Conservation (phyloP, 1,140 invertebrate genomes). For the Microplitis mediator region DNA sequence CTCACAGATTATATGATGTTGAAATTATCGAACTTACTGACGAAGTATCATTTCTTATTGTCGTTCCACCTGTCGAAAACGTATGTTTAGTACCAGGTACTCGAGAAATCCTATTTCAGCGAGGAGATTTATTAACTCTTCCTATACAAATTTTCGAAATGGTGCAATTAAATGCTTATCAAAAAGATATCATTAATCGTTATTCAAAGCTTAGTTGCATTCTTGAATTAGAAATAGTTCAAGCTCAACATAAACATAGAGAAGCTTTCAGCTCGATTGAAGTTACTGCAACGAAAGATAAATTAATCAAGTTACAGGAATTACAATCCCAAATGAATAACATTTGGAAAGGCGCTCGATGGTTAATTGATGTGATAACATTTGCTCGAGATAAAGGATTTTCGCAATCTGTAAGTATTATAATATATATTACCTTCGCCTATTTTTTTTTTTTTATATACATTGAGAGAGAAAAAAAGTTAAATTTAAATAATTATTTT, state of each 20-base stretch:
- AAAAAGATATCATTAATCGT: constrained; percentile 82
- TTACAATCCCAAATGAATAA: constrained; percentile 80
- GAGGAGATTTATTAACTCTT: constrained; percentile 80
- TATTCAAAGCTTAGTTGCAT: constrained; percentile 91
- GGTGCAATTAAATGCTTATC: constrained; percentile 91
- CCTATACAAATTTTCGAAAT: constrained; percentile 93
- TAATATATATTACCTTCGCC: background rate
- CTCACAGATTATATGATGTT: constrained; percentile 84
- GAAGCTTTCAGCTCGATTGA: constrained; percentile 93
- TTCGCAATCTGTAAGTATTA: constrained; percentile 27
- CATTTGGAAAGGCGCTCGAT: constrained; percentile 91
- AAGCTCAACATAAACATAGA: constrained; percentile 89
- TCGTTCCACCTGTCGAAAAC: constrained; percentile 87
- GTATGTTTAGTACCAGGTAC: constrained; percentile 91
- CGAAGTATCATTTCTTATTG: constrained; percentile 87
- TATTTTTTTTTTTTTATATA: background rate
- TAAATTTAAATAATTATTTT: too few species aligned
- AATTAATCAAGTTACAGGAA: constrained; percentile 80
- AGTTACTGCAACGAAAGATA: constrained; percentile 82
- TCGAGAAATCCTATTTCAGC: constrained; percentile 78
- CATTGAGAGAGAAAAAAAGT: too few species aligned
- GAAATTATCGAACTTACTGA: constrained; percentile 90
- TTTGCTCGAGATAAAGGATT: constrained; percentile 83
- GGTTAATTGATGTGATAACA: constrained; percentile 93
- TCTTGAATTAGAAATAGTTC: constrained; percentile 87